Evolutionary conservation across 2,888 invertebrate species (phyloP), one percentile per base, ranked within the genome.

Genomic region (Cheilosia vernalis): DNA sequence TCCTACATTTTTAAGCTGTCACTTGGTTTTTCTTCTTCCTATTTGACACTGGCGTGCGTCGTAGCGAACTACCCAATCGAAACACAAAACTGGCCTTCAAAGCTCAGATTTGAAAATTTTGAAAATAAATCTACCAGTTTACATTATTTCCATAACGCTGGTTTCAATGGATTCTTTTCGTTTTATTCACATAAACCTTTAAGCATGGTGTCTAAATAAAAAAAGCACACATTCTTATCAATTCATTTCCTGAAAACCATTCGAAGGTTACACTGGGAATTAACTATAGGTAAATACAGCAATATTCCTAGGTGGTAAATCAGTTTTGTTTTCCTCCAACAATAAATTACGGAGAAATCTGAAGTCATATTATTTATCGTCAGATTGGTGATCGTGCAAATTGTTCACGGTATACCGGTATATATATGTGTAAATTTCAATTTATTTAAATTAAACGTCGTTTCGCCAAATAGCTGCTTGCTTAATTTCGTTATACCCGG

Each of bases 221-320:
- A 37, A 37, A 37, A 0, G 33, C 1, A 19, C 21, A 7, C 19
- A 37, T 64, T 64, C 64, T 51, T 66, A 53, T 66, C 66, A 40
- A 53, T 13, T 2, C 9, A 13, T 40, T 63, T 63, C 49, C 51
- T 53, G 30, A n/a, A 66, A 66, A 53, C 17, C 27, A 13, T 53
- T 51, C 40, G 53, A 66, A 66, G 66, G 53, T 37, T 37, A n/a
- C 2, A n/a, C 19, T 17, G 27, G 5, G 13, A 44, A 44, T 17
- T 9, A 44, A 63, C 30, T 63, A 5, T 21, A n/a, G n/a, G n/a
- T n/a, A 1, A 63, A 21, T 49, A 30, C 27, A 44, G 15, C 30
- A 21, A 49, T 13, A 33, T 13, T 44, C 9, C 3, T 9, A 47
- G 9, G n/a, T 21, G 44, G 44, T 17, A 6, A 17, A 6, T 15